These are phyloP conservation scores for Watsonalla binaria DNA, from an alignment of 2,888 invertebrate species.

Conservation along the genomic window DNA sequence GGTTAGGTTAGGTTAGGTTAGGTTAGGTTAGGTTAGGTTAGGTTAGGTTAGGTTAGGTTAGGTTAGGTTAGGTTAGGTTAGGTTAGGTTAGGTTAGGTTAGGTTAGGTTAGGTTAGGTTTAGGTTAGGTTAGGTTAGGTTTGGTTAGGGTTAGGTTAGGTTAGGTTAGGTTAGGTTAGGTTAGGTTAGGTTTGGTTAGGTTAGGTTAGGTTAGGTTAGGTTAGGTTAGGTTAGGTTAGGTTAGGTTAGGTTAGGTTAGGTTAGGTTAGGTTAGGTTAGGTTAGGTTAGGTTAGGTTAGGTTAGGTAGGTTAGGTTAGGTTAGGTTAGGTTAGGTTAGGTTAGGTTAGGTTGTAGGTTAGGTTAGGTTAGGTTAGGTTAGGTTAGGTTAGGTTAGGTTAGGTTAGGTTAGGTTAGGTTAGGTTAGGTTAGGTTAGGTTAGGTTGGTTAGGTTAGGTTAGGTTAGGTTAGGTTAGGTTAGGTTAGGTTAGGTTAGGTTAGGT, in stretches of 20 bases:
- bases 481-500: slow-evolving; percentile 27
- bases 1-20: slow-evolving; percentile 11
- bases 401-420: slow-evolving; percentile 19
- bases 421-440: slow-evolving; percentile 25
- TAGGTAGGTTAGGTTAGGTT: slow-evolving; percentile 23
- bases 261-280: slow-evolving; percentile 25
- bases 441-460: slow-evolving; percentile 25
- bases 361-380: slow-evolving; percentile 22
- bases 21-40: slow-evolving; percentile 10
- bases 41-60: slow-evolving; percentile 11
- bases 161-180: slow-evolving; percentile 12
- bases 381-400: slow-evolving; percentile 24
- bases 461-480: slow-evolving; percentile 27
- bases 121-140: too few relatives aligned
- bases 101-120: slow-evolving; percentile 5
- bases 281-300: slow-evolving; percentile 25
- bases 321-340: slow-evolving; percentile 23
- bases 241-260: slow-evolving; percentile 28
- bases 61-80: slow-evolving; percentile 11
- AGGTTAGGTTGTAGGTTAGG: slow-evolving; percentile 16
- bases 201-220: slow-evolving; percentile 15
- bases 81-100: slow-evolving; percentile 11
- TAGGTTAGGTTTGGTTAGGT: slow-evolving; percentile 9
- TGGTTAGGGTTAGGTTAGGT: too few relatives aligned
- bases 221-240: slow-evolving; percentile 26